These are phyloP conservation scores for Pitangus sulphuratus DNA, from an alignment of 2,797 vertebrate species.

Conservation along the genomic window DNA sequence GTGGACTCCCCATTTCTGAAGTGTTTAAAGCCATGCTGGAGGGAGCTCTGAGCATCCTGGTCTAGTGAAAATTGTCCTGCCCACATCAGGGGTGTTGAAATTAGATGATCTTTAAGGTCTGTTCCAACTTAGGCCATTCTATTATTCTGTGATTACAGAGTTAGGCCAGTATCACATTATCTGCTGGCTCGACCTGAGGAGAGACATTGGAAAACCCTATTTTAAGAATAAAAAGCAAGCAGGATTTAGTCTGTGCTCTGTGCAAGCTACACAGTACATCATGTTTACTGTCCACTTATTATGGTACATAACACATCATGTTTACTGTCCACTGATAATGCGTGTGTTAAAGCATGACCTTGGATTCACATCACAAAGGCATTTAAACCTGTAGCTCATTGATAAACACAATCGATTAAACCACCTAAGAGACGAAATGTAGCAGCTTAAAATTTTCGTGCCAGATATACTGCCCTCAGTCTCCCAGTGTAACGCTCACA, in stretches of 20 bases:
- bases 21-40: background rate
- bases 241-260: constrained; percentile 17
- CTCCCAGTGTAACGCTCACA: background rate
- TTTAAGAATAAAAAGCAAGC: constrained; percentile 13
- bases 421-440: constrained; percentile 16
- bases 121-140: background rate
- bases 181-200: background rate
- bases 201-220: background rate
- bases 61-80: background rate
- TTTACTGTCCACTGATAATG: background rate
- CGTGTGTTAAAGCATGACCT: background rate
- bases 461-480: constrained; percentile 31
- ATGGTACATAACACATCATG: background rate
- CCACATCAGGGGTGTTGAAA: background rate
- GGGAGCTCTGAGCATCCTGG: background rate
- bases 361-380: constrained; percentile 58
- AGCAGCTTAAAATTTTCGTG: background rate
- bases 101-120: background rate
- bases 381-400: constrained; percentile 41
- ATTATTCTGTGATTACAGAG: background rate
- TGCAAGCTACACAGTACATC: constrained; percentile 8
- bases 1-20: background rate
- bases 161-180: background rate
- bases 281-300: background rate
- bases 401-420: constrained; percentile 20